Base-by-base conservation (phyloP, 2,113 vertebrate genomes). In the Perccottus glenii region DNA sequence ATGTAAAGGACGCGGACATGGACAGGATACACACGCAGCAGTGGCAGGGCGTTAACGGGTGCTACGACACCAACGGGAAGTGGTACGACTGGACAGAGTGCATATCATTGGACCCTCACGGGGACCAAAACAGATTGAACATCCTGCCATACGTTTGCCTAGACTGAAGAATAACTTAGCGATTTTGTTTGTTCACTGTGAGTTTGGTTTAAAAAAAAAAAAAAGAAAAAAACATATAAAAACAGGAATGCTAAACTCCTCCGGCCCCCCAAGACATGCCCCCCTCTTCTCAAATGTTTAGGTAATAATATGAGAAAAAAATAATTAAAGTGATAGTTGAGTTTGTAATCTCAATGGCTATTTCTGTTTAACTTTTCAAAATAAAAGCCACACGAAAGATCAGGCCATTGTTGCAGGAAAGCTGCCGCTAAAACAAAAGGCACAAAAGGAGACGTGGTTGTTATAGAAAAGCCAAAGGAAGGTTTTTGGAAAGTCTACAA, bases 71-170 rank as follows among this genome's bases (percentile, higher is more conserved):
- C 93, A 93, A 96, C 89, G 96, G 94, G 89, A 91, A 91, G 92
- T 99, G 98, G 98, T 99, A 92, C 93, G 95, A 98, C 91, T 99
- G 98, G 98, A 99, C 96, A 82, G 94, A 98, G 92, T 96, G 97
- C 93, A 97, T 99, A 93, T 94, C 96, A 38, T 92, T 99, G 89
- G 97, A 98, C 89, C 95, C 95, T 75, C 97, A 99, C 0, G 95
- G 98, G 71, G 96, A 98, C 64, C 95, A 96, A 48, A 96, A 94
- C 92, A 95, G 93, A 87, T 90, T 99, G 88, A 96, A 98, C 92
- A 94, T 99, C 93, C 93, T 99, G 95, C 98, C 98, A 93, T 99
- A 99, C 40, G 94, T 98, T 93, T 98, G 94, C 94, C 91, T 98
- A 92, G 98, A 99, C 94, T 99, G 94, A 99, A 14, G 82, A 72